phyloP scores from a whole-genome alignment of 2,113 vertebrate genomes.

The Oceanodroma tethys region DNA sequence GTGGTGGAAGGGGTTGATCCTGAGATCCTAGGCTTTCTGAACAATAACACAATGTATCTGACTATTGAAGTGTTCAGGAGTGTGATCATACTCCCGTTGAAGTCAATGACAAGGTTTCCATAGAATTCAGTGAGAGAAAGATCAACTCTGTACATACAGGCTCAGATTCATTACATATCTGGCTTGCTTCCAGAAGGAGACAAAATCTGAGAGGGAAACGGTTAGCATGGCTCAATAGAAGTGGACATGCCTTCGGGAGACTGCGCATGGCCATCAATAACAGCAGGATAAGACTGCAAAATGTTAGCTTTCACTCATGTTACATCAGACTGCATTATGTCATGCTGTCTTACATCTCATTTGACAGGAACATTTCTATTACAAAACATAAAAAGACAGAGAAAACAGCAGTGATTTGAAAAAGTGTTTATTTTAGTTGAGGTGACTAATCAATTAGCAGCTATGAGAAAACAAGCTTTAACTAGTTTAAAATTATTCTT shows the following conservation, averaged over 20 bases:
- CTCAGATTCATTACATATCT: background rate
- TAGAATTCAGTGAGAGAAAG: background rate
- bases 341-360: background rate
- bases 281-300: background rate
- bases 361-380: background rate
- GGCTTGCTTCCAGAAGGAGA: background rate
- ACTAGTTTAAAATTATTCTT: background rate
- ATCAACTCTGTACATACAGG: background rate
- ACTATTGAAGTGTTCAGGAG: background rate
- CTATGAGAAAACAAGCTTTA: background rate
- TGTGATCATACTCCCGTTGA: background rate
- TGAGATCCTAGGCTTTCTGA: background rate
- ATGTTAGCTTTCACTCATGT: background rate
- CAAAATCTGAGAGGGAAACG: background rate
- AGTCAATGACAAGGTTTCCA: background rate
- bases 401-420: background rate
- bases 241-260: background rate
- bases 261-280: background rate
- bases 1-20: background rate
- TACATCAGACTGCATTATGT: background rate
- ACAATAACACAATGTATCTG: background rate
- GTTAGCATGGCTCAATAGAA: background rate
- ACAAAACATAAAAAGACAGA: background rate
- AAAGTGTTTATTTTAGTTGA: background rate
- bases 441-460: background rate